phyloP scores from a whole-genome alignment of 1,140 invertebrate species.

The Melanaphis sacchari region DNA sequence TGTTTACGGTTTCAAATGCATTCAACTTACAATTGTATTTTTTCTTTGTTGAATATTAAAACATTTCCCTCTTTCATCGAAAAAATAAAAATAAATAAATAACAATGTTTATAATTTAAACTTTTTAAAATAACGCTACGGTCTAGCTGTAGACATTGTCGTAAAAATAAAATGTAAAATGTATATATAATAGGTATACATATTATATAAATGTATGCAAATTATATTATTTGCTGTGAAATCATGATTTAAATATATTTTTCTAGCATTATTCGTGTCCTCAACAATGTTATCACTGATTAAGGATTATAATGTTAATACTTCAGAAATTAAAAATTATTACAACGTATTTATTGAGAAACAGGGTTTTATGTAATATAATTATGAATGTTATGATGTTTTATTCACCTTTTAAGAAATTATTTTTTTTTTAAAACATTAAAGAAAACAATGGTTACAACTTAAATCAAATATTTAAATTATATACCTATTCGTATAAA shows the following conservation, averaged over 20 bases:
- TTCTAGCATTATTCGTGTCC: neutral
- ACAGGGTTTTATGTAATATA: neutral
- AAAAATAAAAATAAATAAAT: neutral
- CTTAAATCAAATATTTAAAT: neutral
- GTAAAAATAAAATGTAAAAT: neutral
- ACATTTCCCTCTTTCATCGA: neutral
- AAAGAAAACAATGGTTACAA: neutral
- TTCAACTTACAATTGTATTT: constrained; percentile 11
- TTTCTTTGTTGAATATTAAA: constrained; percentile 35
- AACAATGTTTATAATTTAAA: constrained; percentile 38
- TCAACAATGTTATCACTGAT: neutral
- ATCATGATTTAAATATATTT: neutral
- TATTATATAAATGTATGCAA: neutral
- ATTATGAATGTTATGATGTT: no score
- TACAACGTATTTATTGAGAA: neutral
- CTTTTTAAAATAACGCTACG: neutral
- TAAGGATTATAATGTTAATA: neutral
- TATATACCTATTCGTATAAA: neutral
- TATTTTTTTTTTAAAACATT: neutral
- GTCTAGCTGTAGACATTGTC: neutral
- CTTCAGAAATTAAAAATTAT: neutral
- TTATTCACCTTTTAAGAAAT: neutral
- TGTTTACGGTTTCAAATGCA: constrained; percentile 11
- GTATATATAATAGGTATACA: neutral
- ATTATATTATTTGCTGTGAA: neutral